Base-by-base conservation (phyloP, 2,888 invertebrate species). In the Eilema depressum region DNA sequence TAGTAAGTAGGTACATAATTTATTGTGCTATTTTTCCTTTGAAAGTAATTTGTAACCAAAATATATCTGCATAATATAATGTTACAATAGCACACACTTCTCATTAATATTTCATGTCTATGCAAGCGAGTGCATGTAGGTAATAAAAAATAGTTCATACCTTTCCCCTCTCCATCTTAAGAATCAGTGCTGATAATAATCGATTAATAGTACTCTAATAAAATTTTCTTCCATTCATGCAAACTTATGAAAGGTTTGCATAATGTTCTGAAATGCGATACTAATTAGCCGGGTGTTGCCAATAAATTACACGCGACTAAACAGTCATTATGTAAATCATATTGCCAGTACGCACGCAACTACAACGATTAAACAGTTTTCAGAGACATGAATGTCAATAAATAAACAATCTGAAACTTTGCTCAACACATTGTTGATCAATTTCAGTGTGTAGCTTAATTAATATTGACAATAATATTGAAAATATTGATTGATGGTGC, bases 291-390 rank as follows among this genome's bases (percentile, higher is more conserved):
- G 69, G 66, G 65, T 71, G 72, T 72, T 69, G 63, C 41, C 63
- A 73, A 73, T 73, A 73, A 66, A 73, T 73, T 63, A 69, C 66
- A 59, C 26, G 28, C 28, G 28, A 69, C 72, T 73, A 73, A 73
- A 73, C 72, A 69, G 69, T 56, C 66, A 73, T 73, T 73, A 73
- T 69, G 72, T 73, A 66, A 73, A 73, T 73, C 66, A 66, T 66
- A 73, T 69, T 66, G 69, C 63, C 47, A 12, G 30, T 53, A 73
- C 56, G 60, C 69, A 72, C 67, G 72, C 69, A 63, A 69, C 68
- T 69, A 63, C 66, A 60, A 23, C 63, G 33, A 59, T 66, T 63
- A 63, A 73, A 72, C 62, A 23, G 47, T 72, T 69, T 69, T 60
- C 72, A 69, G 66, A 37, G 65, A 66, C 68, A 66, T 61, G 62